These are phyloP conservation scores for Melanotaenia boesemani DNA, from an alignment of 2,797 vertebrate genomes.

Conservation along the genomic window DNA sequence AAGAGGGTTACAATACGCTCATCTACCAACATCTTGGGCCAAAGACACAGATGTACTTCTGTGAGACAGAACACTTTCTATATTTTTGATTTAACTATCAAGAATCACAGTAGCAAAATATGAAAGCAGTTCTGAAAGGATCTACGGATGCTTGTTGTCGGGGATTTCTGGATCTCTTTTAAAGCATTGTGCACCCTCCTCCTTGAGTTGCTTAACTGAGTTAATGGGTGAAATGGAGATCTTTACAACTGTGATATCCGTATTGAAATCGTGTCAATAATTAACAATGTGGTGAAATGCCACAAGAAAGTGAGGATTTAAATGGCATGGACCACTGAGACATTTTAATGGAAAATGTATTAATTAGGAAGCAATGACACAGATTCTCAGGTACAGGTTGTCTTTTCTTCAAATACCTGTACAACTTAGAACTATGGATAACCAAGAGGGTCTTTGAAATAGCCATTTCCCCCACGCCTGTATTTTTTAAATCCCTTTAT, in stretches of 20 bases:
- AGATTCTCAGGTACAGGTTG: conserved; percentile 9
- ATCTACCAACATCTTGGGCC: conserved; percentile 86
- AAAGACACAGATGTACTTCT: conserved; percentile 11
- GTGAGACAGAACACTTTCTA: not conserved
- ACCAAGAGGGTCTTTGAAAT: too few relatives aligned
- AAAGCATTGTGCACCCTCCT: conserved; percentile 57
- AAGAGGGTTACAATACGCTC: conserved; percentile 89
- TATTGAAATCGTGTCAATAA: conserved; percentile 78
- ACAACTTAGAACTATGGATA: not conserved
- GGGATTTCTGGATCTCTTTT: conserved; percentile 56
- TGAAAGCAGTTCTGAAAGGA: conserved; percentile 7
- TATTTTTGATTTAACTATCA: not conserved
- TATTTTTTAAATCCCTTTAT: too few relatives aligned
- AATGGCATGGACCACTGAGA: conserved; percentile 17
- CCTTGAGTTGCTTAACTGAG: conserved; percentile 64
- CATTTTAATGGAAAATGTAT: conserved; percentile 38
- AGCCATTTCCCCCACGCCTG: too few relatives aligned
- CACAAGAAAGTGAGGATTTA: conserved; percentile 33
- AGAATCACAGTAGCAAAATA: not conserved
- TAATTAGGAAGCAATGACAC: conserved; percentile 29
- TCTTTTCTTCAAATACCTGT: conserved; percentile 8
- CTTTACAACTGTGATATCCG: conserved; percentile 59
- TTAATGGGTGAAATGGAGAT: conserved; percentile 80
- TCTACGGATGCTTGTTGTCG: conserved; percentile 3
- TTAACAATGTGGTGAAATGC: conserved; percentile 73